Evolutionary conservation across 1,140 invertebrate genomes (phyloP).

Genomic region (Drosophila carrolli): DNA sequence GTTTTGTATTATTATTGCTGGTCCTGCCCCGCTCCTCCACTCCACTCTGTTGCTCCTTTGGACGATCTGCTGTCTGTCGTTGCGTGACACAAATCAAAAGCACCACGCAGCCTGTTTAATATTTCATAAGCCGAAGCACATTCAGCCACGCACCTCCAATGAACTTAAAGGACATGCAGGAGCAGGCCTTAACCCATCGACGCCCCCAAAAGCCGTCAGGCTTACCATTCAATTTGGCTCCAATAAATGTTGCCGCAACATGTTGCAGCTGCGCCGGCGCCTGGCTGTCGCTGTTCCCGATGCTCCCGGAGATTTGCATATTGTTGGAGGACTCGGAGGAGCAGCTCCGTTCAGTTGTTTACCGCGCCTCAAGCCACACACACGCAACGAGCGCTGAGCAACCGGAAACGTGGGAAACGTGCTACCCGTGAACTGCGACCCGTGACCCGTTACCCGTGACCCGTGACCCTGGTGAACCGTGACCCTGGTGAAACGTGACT

Average conservation of each 20-base stretch:
- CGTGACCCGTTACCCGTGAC: slow-evolving; percentile 17
- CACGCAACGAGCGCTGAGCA: slow-evolving; percentile 41
- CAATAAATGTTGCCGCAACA: slow-evolving; percentile 79
- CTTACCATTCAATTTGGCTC: slow-evolving; percentile 69
- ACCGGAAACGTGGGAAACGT: slow-evolving; percentile 34
- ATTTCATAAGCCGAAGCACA: slow-evolving; percentile 61
- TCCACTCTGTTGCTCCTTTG: slow-evolving; percentile 42
- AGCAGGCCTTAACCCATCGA: neutral
- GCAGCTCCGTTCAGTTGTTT: slow-evolving; percentile 60
- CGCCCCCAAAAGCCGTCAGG: neutral
- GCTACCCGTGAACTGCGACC: neutral
- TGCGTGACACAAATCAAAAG: slow-evolving; percentile 74
- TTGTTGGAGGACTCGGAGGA: slow-evolving; percentile 23
- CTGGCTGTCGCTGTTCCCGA: neutral
- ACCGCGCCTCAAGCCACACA: slow-evolving; percentile 74
- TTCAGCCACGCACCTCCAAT: slow-evolving; percentile 46
- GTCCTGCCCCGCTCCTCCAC: neutral
- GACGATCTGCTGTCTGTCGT: slow-evolving; percentile 20
- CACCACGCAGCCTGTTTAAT: slow-evolving; percentile 49
- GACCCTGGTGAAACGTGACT: slow-evolving; percentile 18
- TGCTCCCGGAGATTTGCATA: slow-evolving; percentile 60
- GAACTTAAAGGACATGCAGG: slow-evolving; percentile 48
- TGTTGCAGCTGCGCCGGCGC: slow-evolving; percentile 69
- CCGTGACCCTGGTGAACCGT: slow-evolving; percentile 1
- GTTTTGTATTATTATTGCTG: slow-evolving; percentile 48